Evolutionary conservation across 2,888 invertebrate genomes (phyloP).

Genomic region (Carcina quercana): DNA sequence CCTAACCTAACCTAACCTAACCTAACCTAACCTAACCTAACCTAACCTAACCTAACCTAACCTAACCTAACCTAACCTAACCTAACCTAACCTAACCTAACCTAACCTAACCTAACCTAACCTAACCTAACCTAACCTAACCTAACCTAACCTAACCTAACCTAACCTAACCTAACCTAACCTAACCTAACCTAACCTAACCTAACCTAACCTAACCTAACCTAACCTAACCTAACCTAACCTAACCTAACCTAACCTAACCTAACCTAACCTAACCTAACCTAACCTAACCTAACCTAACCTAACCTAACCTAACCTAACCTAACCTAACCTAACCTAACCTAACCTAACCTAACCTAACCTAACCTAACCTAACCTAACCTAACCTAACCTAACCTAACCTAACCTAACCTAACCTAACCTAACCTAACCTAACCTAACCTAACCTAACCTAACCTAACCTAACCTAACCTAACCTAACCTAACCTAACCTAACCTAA

Average conservation of each 20-base stretch:
- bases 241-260: slow-evolving; percentile 16
- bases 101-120: slow-evolving; percentile 10
- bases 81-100: slow-evolving; percentile 13
- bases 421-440: slow-evolving; percentile 6
- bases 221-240: slow-evolving; percentile 15
- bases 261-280: slow-evolving; percentile 17
- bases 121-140: slow-evolving; percentile 11
- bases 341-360: slow-evolving; percentile 13
- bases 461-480: slow-evolving; percentile 5
- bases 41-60: slow-evolving; percentile 14
- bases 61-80: slow-evolving; percentile 13
- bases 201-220: slow-evolving; percentile 11
- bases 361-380: slow-evolving; percentile 14
- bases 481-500: slow-evolving; percentile 4
- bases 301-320: slow-evolving; percentile 12
- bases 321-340: slow-evolving; percentile 13
- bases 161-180: slow-evolving; percentile 16
- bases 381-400: slow-evolving; percentile 9
- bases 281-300: slow-evolving; percentile 16
- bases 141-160: slow-evolving; percentile 12
- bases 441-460: slow-evolving; percentile 4
- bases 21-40: slow-evolving; percentile 11
- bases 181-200: slow-evolving; percentile 11
- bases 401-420: slow-evolving; percentile 7
- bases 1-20: slow-evolving; percentile 15